Evolutionary conservation across 2,797 vertebrate genomes (phyloP).

Genomic region (Semaprochilodus insignis): DNA sequence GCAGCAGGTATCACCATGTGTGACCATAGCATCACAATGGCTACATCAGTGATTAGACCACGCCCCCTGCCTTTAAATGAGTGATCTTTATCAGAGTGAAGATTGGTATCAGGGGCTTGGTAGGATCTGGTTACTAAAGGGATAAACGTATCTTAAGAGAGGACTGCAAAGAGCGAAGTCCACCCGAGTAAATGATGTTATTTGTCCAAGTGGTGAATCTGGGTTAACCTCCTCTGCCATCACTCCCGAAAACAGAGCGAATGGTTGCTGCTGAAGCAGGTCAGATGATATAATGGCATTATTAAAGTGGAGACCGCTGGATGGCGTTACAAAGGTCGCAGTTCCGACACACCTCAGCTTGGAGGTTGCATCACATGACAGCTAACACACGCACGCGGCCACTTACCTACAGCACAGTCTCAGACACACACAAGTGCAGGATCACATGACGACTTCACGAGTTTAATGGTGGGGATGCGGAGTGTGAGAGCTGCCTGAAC

Average conservation of each 20-base stretch:
- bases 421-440: not conserved
- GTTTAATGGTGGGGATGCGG: not conserved
- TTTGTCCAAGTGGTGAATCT: too few relatives aligned
- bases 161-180: too few relatives aligned
- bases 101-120: too few relatives aligned
- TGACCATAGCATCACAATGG: too few relatives aligned
- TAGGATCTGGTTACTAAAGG: too few relatives aligned
- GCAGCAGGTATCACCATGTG: too few relatives aligned
- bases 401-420: not conserved
- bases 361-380: conserved; percentile 67
- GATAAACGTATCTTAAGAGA: too few relatives aligned
- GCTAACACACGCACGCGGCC: not conserved
- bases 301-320: not conserved
- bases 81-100: too few relatives aligned
- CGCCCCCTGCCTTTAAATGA: too few relatives aligned
- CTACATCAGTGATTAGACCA: too few relatives aligned
- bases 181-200: too few relatives aligned
- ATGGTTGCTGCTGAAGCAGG: not conserved
- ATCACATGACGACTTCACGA: conserved; percentile 25
- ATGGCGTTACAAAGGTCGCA: conserved; percentile 46
- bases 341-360: conserved; percentile 15
- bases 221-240: not conserved
- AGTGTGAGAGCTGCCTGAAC: not conserved
- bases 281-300: not conserved
- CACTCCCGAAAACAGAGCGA: too few relatives aligned